A percentile compares a stretch with the other conserved stretches of the same genome.
Evolutionary conservation across 2,797 vertebrate genomes (phyloP).

Genomic region (Scolopax bukidnonensis): DNA sequence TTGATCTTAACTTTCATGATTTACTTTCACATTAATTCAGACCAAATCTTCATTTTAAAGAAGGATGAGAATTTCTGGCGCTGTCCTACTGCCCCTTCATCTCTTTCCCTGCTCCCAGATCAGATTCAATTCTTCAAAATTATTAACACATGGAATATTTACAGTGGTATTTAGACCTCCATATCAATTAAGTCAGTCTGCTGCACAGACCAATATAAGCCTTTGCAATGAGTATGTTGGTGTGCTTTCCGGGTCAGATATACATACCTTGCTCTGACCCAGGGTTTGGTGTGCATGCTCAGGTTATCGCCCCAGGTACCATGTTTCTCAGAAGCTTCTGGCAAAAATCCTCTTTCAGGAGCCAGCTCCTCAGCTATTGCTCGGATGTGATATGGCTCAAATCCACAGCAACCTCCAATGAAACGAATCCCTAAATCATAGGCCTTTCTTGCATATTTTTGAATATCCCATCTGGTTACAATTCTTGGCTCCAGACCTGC

Average conservation of each 20-base stretch:
- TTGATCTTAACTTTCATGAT: background rate
- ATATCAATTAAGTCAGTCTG: background rate
- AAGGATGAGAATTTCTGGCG: background rate
- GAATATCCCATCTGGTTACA: conserved; percentile 91
- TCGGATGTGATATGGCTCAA: conserved; percentile 91
- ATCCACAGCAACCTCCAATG: conserved; percentile 94
- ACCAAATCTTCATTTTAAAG: background rate
- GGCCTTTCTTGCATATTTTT: conserved; percentile 90
- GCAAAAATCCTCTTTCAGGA: conserved; percentile 84
- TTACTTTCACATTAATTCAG: background rate
- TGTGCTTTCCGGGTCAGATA: background rate
- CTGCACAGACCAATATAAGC: background rate
- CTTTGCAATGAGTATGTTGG: background rate
- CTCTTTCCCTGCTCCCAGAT: background rate
- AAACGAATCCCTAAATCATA: conserved; percentile 87
- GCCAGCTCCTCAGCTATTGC: conserved; percentile 91
- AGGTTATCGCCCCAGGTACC: conserved; percentile 88
- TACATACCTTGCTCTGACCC: conserved; percentile 91
- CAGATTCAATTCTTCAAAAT: background rate
- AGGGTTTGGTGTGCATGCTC: conserved; percentile 94
- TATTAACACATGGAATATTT: background rate
- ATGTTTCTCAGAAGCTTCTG: conserved; percentile 89
- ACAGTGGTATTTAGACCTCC: background rate
- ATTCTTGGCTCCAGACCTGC: conserved; percentile 91
- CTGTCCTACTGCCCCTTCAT: background rate